Evolutionary conservation across 2,113 vertebrate genomes (phyloP).

Genomic region (Solenodon paradoxus): DNA sequence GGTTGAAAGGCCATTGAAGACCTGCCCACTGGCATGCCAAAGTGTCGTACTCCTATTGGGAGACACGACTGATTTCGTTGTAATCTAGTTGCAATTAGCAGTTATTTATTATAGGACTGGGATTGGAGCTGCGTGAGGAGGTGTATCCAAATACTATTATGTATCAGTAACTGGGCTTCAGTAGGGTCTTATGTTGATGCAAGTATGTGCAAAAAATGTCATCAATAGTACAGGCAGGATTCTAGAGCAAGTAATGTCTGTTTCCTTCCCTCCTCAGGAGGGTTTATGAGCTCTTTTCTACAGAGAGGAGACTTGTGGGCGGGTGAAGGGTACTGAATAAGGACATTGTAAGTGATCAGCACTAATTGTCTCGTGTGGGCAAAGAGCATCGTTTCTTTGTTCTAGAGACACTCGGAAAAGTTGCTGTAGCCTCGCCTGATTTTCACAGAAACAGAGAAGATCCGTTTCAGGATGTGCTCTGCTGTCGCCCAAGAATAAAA

Average conservation of each 20-base stretch:
- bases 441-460: conserved; percentile 37
- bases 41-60: background rate
- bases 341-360: background rate
- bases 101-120: background rate
- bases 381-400: background rate
- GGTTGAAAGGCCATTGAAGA: background rate
- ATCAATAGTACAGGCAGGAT: background rate
- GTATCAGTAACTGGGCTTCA: background rate
- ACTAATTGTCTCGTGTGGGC: background rate
- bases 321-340: background rate
- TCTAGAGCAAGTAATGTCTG: background rate
- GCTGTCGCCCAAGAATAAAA: background rate
- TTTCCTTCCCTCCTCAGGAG: background rate
- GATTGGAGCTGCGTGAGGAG: background rate
- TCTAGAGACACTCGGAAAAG: background rate
- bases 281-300: background rate
- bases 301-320: background rate
- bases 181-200: background rate
- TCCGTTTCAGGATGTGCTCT: fast-evolving
- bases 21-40: background rate
- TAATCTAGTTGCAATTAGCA: background rate
- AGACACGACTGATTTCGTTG: background rate
- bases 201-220: background rate
- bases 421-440: background rate
- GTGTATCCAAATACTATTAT: background rate